phyloP scores from a whole-genome alignment of 2,113 vertebrate species.

The Hypomesus transpacificus region DNA sequence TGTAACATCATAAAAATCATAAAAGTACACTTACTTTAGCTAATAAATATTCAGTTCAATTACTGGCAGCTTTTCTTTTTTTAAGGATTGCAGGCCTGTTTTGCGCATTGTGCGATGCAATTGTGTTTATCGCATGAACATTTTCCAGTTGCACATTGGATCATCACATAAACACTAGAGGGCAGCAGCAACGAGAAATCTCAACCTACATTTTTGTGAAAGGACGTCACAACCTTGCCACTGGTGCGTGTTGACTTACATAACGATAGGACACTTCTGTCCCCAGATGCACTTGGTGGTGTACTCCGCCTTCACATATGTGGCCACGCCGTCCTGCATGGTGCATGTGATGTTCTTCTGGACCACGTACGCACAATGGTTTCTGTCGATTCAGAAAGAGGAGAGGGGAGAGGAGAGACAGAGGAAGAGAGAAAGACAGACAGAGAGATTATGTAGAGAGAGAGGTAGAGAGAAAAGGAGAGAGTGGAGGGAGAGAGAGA shows the following conservation, averaged over 20 bases:
- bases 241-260: constrained; percentile 73
- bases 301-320: constrained; percentile 92
- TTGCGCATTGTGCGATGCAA: too few relatives aligned
- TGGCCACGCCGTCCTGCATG: constrained; percentile 85
- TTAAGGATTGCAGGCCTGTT: too few relatives aligned
- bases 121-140: neutral
- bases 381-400: constrained; percentile 69
- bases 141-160: neutral
- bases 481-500: too few relatives aligned
- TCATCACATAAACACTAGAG: constrained; percentile 52
- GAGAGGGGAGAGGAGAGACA: neutral
- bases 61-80: too few relatives aligned
- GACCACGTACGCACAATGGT: constrained; percentile 91
- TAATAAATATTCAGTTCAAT: too few relatives aligned
- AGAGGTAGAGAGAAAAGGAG: too few relatives aligned
- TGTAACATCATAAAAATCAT: too few relatives aligned
- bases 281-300: constrained; percentile 95
- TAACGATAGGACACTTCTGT: constrained; percentile 87
- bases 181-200: constrained; percentile 40
- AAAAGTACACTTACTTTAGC: too few relatives aligned
- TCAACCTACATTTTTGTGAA: neutral
- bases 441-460: neutral
- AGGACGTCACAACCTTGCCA: neutral
- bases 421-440: neutral
- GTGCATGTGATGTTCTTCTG: constrained; percentile 91